phyloP scores from a whole-genome alignment of 2,797 vertebrate species.

The Channallabes apus region DNA sequence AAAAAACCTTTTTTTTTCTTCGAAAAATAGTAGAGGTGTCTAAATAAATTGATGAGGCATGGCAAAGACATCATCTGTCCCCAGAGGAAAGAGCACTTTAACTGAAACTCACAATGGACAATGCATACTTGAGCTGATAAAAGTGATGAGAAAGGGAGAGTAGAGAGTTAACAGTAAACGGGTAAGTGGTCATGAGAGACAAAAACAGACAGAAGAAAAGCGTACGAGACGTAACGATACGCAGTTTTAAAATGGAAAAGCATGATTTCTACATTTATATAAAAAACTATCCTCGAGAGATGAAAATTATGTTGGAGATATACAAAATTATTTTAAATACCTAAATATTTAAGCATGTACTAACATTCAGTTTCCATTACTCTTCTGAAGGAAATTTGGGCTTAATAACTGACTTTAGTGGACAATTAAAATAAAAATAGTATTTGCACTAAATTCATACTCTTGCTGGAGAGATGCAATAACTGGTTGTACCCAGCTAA shows the following conservation, averaged over 20 bases:
- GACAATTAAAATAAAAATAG: neutral
- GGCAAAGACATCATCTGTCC: conserved; percentile 5
- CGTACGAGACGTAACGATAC: conserved; percentile 10
- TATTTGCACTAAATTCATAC: neutral
- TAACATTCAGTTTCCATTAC: neutral
- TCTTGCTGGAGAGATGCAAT: neutral
- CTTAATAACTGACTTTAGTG: neutral
- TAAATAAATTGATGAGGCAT: conserved; percentile 22
- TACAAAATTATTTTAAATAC: neutral
- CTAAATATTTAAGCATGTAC: neutral
- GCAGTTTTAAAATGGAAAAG: conserved; percentile 13
- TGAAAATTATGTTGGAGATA: neutral
- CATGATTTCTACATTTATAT: neutral
- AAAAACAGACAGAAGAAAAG: conserved; percentile 6
- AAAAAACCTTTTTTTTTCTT: too few relatives aligned
- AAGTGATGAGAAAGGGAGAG: conserved; percentile 3
- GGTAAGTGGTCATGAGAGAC: neutral
- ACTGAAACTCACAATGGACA: conserved; percentile 2
- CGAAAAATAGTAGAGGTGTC: neutral
- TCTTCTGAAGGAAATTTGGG: neutral
- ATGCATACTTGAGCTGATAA: conserved; percentile 34
- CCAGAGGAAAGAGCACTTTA: conserved; percentile 17
- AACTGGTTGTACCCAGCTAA: neutral
- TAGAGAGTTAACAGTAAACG: neutral
- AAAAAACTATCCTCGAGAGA: neutral